Percentiles rank a stretch among this genome's conserved stretches.
These are phyloP conservation scores for Tinamus guttatus DNA, from an alignment of 2,113 vertebrate species.

Conservation along the genomic window DNA sequence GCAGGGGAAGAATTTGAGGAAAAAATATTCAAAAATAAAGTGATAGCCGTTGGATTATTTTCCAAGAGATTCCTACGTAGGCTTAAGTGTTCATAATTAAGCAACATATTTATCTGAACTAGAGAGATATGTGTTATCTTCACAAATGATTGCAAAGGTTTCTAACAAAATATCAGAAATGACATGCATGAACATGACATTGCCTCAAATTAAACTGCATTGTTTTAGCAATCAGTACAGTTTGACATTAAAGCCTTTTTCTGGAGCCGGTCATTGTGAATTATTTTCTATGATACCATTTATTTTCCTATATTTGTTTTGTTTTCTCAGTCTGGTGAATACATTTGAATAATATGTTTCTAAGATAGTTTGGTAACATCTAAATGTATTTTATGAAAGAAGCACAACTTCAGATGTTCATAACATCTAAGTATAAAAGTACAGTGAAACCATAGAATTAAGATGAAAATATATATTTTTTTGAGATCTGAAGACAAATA, in stretches of 20 bases:
- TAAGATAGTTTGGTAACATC: neutral
- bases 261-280: neutral
- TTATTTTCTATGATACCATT: neutral
- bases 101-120: neutral
- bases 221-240: neutral
- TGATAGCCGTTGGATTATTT: neutral
- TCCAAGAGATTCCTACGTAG: neutral
- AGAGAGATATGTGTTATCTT: neutral
- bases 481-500: neutral
- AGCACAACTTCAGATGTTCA: neutral
- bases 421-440: neutral
- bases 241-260: neutral
- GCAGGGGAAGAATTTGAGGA: neutral
- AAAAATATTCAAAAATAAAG: neutral
- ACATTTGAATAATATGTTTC: constrained; percentile 23
- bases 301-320: neutral
- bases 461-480: neutral
- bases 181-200: neutral
- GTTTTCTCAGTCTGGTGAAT: neutral
- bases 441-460: neutral
- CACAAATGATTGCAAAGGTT: neutral
- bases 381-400: neutral
- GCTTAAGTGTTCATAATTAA: neutral
- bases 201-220: neutral
- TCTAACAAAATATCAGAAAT: neutral